These are phyloP conservation scores for Meriones unguiculatus DNA, from an alignment of 2,113 vertebrate genomes.

Conservation along the genomic window DNA sequence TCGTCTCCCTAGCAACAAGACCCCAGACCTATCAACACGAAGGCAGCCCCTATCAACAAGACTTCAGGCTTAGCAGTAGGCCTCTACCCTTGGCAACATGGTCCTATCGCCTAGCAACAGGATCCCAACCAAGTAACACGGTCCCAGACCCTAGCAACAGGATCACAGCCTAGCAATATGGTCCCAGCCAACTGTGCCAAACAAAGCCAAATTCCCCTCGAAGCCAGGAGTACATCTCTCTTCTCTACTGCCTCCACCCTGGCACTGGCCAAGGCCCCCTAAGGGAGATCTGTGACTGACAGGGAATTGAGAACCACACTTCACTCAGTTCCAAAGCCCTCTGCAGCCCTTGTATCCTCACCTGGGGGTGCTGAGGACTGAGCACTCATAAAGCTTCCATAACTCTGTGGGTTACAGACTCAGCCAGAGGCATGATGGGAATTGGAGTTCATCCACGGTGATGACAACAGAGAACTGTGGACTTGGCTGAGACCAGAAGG, in stretches of 20 bases:
- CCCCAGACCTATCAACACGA: background rate
- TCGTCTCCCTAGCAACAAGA: background rate
- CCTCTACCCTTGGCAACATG: background rate
- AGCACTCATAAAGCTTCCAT: accelerated
- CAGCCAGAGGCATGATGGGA: background rate
- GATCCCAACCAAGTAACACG: background rate
- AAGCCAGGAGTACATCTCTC: background rate
- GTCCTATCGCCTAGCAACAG: background rate
- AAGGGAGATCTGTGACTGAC: background rate
- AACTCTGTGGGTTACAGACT: background rate
- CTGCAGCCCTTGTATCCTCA: background rate
- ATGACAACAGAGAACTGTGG: background rate
- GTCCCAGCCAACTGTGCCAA: no score
- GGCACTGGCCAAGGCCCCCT: background rate
- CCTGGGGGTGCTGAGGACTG: no score
- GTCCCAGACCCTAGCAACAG: background rate
- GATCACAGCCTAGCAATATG: background rate
- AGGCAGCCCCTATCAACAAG: background rate
- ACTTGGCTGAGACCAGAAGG: background rate
- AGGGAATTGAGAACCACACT: background rate
- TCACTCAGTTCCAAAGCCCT: background rate
- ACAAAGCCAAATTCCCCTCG: background rate
- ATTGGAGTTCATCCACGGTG: background rate
- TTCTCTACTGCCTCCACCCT: background rate
- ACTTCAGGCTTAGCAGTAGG: background rate